Base-by-base conservation (phyloP, 2,113 vertebrate genomes). In the Tricholaema leucomelas region DNA sequence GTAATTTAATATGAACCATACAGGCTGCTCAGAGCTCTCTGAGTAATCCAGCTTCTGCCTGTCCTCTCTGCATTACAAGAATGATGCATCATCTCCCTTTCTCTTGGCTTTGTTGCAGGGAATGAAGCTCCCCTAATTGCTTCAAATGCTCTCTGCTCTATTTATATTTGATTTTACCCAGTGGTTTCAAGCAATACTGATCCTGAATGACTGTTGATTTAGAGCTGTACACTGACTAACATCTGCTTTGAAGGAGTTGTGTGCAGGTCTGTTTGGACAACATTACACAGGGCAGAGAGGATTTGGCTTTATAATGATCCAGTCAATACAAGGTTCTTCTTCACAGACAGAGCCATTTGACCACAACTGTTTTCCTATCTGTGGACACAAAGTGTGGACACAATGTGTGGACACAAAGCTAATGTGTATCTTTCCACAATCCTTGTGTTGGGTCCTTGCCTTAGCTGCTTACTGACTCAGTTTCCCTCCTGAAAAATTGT, bases 11-110 rank as follows among this genome's bases (percentile, higher is more conserved):
- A 70, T 5, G 44, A 95, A 73, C 63, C 77, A 75, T 76, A 88
- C 31, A 1, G 81, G 35, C 86, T 91, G 31, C 67, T 88, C 59
- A 7, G 64, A 67, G 71, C 71, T 72, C 78, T 81, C 89, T 58
- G 66, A 79, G 66, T 72, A 85, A 91, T 79, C 59, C 84, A 94
- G 91, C 91, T 94, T 79, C 95, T 91, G 78, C 89, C 14, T 88
- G 89, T 94, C 87, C 93, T 88, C 7, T 0, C 90, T 88, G 83
- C 50, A 23, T 81, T 87, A 84, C 61, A 87, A 75, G 55, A 75
- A 67, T 76, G 74, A 88, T 81, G 63, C 86, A 88, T 90, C 2
- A 6, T 93, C 92, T 87, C 59, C 74, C 40, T 15, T 82, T 63
- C 38, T 60, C 91, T 93, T 87, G 84, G 91, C 77, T 96, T 85